A percentile compares a stretch with the other conserved stretches of the same genome.
These are phyloP conservation scores for Pogonomyrmex barbatus DNA, from an alignment of 1,140 invertebrate species.

Conservation along the genomic window DNA sequence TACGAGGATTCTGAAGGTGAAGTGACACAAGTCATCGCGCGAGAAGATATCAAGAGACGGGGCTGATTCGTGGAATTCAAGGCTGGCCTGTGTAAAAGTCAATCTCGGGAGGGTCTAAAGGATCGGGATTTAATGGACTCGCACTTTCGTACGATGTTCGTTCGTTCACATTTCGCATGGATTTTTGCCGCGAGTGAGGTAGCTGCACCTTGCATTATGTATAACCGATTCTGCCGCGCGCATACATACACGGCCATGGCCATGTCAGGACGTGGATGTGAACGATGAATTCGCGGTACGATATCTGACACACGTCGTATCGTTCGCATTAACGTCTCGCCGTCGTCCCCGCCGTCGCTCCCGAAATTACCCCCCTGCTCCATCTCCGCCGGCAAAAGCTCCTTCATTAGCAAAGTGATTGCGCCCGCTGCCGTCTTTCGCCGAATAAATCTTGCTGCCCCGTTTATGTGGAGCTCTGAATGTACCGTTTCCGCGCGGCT, in stretches of 20 bases:
- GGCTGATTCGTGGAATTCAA: conserved; percentile 35
- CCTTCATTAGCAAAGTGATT: conserved; percentile 59
- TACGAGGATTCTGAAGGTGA: neutral
- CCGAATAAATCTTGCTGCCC: conserved; percentile 31
- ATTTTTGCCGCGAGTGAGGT: neutral
- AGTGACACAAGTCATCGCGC: conserved; percentile 19
- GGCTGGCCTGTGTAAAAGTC: conserved; percentile 49
- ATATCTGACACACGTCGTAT: neutral
- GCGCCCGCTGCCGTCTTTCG: conserved; percentile 3
- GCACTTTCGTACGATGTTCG: neutral
- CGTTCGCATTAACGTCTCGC: conserved; percentile 18
- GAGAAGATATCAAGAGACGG: conserved; percentile 16
- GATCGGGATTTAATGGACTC: conserved; percentile 41
- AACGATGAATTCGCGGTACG: conserved; percentile 14
- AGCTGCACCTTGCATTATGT: conserved; percentile 46
- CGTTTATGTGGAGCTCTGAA: conserved; percentile 49
- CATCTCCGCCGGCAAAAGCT: conserved; percentile 27
- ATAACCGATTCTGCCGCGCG: conserved; percentile 21
- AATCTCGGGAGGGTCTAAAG: conserved; percentile 18
- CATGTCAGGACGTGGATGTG: neutral
- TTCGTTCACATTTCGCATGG: conserved; percentile 24
- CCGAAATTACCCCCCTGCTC: conserved; percentile 21
- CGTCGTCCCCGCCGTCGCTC: neutral
- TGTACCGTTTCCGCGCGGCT: conserved; percentile 35
- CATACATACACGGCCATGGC: neutral